Percentiles rank a stretch among this genome's conserved stretches.
Conservation (phyloP, 2,113 vertebrate genomes). For the Heterotis niloticus region DNA sequence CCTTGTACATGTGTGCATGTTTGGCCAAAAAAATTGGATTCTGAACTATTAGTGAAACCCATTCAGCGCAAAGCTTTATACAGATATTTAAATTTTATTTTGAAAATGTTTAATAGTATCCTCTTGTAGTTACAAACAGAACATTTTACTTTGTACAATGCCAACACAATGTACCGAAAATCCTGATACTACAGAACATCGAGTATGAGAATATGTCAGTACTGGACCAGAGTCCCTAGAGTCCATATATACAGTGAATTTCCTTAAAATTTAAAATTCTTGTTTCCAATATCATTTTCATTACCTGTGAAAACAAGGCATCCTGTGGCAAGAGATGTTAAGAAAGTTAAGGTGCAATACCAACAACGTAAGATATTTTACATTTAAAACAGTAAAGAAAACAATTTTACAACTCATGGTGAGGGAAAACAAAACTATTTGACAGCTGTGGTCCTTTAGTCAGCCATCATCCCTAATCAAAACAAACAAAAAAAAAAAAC, state of each 20-base stretch:
- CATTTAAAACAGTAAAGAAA: slow-evolving; percentile 36
- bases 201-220: slow-evolving; percentile 32
- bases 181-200: slow-evolving; percentile 46
- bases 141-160: slow-evolving; percentile 50
- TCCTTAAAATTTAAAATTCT: slow-evolving; percentile 6
- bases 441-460: too few species aligned
- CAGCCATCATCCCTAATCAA: too few species aligned
- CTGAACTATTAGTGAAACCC: too few species aligned
- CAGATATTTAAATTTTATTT: slow-evolving; percentile 50
- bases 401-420: too few species aligned
- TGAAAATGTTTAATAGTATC: slow-evolving; percentile 59
- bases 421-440: too few species aligned
- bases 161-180: slow-evolving; percentile 37
- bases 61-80: slow-evolving; percentile 8
- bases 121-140: slow-evolving; percentile 64
- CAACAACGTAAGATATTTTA: slow-evolving; percentile 52
- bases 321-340: slow-evolving; percentile 60
- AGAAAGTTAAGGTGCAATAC: slow-evolving; percentile 70
- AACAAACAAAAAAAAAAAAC: too few species aligned
- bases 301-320: slow-evolving; percentile 63
- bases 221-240: slow-evolving; percentile 44
- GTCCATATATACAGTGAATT: slow-evolving; percentile 62
- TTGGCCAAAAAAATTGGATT: too few species aligned
- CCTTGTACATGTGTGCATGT: too few species aligned
- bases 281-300: slow-evolving; percentile 31